These are phyloP conservation scores for Caretta caretta DNA, from an alignment of 2,113 vertebrate species.

Conservation along the genomic window DNA sequence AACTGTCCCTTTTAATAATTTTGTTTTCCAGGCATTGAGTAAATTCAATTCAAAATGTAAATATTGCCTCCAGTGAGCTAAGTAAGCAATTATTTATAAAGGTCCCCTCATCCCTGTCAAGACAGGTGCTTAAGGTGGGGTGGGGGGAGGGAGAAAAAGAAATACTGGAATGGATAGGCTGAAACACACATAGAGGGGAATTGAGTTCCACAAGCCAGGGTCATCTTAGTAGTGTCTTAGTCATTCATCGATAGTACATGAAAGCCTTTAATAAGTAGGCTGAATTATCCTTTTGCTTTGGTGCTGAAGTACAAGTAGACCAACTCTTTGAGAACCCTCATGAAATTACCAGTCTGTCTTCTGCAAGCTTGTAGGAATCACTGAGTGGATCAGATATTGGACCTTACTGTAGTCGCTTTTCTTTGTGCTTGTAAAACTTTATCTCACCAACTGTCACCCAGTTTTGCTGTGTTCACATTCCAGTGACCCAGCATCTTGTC, in stretches of 20 bases:
- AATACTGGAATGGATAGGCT: background rate
- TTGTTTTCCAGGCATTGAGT: background rate
- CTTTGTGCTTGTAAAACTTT: background rate
- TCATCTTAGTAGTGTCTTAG: background rate
- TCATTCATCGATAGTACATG: background rate
- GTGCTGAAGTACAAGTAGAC: background rate
- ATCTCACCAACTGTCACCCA: background rate
- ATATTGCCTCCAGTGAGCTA: background rate
- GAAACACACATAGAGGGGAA: background rate
- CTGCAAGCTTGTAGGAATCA: background rate
- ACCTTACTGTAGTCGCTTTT: background rate
- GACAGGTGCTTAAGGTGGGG: background rate
- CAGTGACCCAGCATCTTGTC: background rate
- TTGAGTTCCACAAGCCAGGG: background rate
- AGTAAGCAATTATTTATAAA: background rate
- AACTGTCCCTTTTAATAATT: background rate
- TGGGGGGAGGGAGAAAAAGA: background rate
- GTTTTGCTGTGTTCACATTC: background rate
- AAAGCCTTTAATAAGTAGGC: background rate
- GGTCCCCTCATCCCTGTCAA: background rate
- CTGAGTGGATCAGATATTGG: background rate
- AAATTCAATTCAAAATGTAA: conserved; percentile 20
- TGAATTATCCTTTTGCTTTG: background rate
- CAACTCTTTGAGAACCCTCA: background rate
- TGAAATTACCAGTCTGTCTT: background rate